phyloP scores from a whole-genome alignment of 2,113 vertebrate genomes.

The Bucco capensis region DNA sequence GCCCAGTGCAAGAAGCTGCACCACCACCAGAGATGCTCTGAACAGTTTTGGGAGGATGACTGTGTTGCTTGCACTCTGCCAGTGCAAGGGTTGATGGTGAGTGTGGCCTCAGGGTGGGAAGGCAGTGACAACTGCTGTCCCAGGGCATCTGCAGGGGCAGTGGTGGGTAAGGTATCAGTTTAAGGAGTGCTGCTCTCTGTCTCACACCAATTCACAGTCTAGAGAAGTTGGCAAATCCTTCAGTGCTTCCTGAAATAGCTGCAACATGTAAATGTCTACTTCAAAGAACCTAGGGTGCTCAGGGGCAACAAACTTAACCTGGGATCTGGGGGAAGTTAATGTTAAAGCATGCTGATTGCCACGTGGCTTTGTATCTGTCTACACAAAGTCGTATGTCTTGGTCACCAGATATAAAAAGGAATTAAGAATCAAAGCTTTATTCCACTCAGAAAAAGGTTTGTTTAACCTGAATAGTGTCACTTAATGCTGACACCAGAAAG shows the following conservation, averaged over 20 bases:
- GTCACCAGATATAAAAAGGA: conserved; percentile 9
- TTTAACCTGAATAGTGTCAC: conserved; percentile 45
- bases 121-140: not conserved
- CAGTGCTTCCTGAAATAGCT: not conserved
- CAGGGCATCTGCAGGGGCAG: not conserved
- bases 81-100: not conserved
- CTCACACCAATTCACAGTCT: not conserved
- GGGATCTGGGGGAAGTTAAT: not conserved
- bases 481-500: conserved; percentile 66
- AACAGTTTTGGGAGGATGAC: not conserved
- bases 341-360: not conserved
- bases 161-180: not conserved
- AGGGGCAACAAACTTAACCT: not conserved
- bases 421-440: not conserved
- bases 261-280: not conserved
- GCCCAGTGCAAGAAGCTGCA: not conserved
- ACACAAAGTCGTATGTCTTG: conserved; percentile 1
- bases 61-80: not conserved
- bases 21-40: not conserved
- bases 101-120: accelerated
- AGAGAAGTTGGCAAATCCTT: not conserved
- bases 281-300: not conserved
- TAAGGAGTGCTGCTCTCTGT: not conserved
- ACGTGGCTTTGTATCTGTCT: not conserved
- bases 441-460: conserved; percentile 30